Base-by-base conservation (phyloP, 2,113 vertebrate species). In the rabbit (Oryctolagus cuniculus) region DNA sequence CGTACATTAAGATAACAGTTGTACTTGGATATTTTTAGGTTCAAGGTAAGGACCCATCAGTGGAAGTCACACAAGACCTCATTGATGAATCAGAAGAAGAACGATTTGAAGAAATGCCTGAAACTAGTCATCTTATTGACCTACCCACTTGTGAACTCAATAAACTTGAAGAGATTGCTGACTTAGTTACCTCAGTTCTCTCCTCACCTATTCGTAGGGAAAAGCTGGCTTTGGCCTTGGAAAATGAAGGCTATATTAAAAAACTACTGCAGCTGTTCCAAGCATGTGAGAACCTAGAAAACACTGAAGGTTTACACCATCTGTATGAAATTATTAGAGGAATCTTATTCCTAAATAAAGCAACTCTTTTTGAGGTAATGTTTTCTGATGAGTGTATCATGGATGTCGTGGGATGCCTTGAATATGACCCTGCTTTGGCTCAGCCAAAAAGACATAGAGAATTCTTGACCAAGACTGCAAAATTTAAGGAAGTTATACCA, bases 311-410 rank as follows among this genome's bases (percentile, higher is more conserved):
- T 95, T 98, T 99, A 25, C 99, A 99, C 97, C 99, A 99, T 97
- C 98, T 99, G 77, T 99, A 99, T 97, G 99, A 99, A 98, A 99
- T 99, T 93, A 99, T 99, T 95, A 98, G 99, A 55, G 99, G 99
- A 44, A 99, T 99, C 96, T 98, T 99, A 93, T 99, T 99, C 98
- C 99, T 99, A 97, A 99, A 99, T 98, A 99, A 99, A 98, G 99
- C 99, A 58, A 99, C 99, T 94, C 99, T 99, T 36, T 99, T 99
- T 97, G 99, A 99, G 98, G 99, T 99, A 95, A 99, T 99, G 99
- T 99, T 99, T 98, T 99, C 99, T 31, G 99, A 99, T 25, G 99
- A 99, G 98, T 99, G 99, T 98, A 99, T 99, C 97, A 99, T 99
- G 99, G 99, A 99, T 98, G 99, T 99, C 94, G 99, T 99, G 38